Base-by-base conservation (phyloP, 2,797 vertebrate genomes). In the Phoeniculus purpureus region DNA sequence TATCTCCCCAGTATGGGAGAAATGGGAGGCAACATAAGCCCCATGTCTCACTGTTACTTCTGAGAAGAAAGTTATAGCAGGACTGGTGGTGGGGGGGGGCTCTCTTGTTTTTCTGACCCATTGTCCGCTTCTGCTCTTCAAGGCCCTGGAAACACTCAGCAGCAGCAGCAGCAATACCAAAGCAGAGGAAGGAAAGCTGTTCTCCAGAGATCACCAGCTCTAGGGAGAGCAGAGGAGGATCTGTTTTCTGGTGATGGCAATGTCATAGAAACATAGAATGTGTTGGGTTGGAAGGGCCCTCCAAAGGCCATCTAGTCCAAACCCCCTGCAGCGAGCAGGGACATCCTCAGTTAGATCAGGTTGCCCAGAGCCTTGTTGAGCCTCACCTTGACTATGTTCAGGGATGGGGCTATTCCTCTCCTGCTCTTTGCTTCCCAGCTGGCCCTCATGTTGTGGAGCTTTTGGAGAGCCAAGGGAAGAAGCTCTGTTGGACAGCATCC, bases 401-500 rank as follows among this genome's bases (percentile, higher is more conserved):
- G 37, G 37, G 37, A 37, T 37, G 37, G 37, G 1, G 45, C 27
- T 73, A 18, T 23, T 79, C 20, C 48, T 58, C 9, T 86, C 29
- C 14, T 64, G 17, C 10, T 48, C 22, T 7, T 72, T 52, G 51
- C 16, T 60, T 61, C 21, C 40, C 27, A 34, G 19, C 31, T 45
- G 19, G 13, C 0, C 3, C 8, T 58, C 0, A 0, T 45, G 26
- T 56, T 25, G 10, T 37, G 66, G 23, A 92, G 66, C 43, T 54
- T 12, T 50, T 62, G 48, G 78, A 55, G 14, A 72, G 51, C 55
- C 37, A 15, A 59, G 22, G 40, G n/a, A 66, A n/a, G 32, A 81
- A 78, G 45, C 6, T 21, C 43, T 88, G 37, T 27, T 52, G 56
- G 55, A 26, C 3, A 70, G 32, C 29, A 70, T 21, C 31, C 60